phyloP scores from a whole-genome alignment of 2,797 vertebrate genomes.

The Kryptopterus vitreolus region DNA sequence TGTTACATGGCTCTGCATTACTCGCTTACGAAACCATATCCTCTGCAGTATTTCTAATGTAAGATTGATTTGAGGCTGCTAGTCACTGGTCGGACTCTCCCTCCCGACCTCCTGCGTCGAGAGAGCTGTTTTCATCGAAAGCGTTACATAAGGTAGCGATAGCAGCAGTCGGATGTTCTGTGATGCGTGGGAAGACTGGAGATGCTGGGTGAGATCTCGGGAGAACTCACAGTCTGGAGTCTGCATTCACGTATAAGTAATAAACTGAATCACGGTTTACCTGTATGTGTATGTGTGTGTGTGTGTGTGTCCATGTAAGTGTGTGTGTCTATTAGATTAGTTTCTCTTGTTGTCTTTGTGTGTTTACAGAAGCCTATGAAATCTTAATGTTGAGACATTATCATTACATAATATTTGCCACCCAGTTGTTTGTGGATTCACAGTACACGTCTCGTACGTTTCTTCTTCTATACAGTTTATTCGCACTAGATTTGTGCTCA shows the following conservation, averaged over 20 bases:
- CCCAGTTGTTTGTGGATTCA: constrained; percentile 9
- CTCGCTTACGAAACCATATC: constrained; percentile 17
- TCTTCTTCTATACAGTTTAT: constrained; percentile 11
- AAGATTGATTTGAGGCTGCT: constrained; percentile 37
- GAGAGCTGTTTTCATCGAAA: constrained; percentile 53
- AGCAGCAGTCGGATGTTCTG: constrained; percentile 34
- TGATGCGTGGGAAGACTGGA: constrained; percentile 38
- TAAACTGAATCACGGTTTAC: constrained; percentile 66
- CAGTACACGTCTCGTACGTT: not conserved
- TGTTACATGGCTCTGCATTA: not conserved
- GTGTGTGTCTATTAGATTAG: not conserved
- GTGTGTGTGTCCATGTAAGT: not conserved
- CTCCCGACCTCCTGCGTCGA: constrained; percentile 18
- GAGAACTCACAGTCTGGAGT: constrained; percentile 43
- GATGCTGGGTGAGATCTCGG: constrained; percentile 39
- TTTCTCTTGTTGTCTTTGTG: constrained; percentile 1
- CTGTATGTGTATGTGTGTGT: constrained; percentile 44
- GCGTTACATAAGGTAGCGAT: constrained; percentile 36
- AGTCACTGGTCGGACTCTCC: constrained; percentile 9
- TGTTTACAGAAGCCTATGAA: not conserved
- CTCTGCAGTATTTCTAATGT: constrained; percentile 27
- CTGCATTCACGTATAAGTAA: constrained; percentile 64
- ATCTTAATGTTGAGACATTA: not conserved
- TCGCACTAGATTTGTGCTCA: constrained; percentile 24
- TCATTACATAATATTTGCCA: constrained; percentile 27